These are phyloP conservation scores for Pteropus rufus DNA, from an alignment of 2,797 vertebrate genomes.

Conservation along the genomic window DNA sequence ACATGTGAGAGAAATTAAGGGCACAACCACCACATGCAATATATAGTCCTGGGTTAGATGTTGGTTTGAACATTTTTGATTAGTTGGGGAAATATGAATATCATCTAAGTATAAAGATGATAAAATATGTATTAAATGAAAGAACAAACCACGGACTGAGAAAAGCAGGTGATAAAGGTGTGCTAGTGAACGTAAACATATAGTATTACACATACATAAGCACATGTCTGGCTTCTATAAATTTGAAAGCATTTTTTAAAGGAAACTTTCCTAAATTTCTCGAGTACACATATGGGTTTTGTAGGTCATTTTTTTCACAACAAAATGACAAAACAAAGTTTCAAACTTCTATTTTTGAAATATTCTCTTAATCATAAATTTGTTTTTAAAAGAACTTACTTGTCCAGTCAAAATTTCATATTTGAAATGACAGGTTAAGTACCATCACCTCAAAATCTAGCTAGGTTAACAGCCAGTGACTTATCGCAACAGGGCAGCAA, in stretches of 20 bases:
- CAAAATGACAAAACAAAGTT: neutral
- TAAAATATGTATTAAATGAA: neutral
- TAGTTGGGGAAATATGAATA: neutral
- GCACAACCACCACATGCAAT: neutral
- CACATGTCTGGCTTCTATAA: neutral
- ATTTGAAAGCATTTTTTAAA: neutral
- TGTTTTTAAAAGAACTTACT: neutral
- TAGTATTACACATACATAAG: neutral
- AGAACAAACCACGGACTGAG: neutral
- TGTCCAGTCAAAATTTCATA: constrained; percentile 22
- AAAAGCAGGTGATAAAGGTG: neutral
- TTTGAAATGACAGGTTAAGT: neutral
- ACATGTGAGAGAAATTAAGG: neutral
- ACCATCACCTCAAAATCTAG: neutral
- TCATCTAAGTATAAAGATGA: neutral
- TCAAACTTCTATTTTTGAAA: constrained; percentile 15
- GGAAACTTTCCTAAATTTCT: neutral
- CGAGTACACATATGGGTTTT: neutral
- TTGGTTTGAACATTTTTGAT: neutral
- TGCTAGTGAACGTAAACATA: neutral
- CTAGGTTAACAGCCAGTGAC: neutral
- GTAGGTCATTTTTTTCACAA: neutral
- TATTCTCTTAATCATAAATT: neutral
- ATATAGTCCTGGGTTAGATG: neutral
- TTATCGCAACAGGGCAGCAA: neutral